Base-by-base conservation (phyloP, 2,797 vertebrate genomes). In the Eospalax fontanierii region DNA sequence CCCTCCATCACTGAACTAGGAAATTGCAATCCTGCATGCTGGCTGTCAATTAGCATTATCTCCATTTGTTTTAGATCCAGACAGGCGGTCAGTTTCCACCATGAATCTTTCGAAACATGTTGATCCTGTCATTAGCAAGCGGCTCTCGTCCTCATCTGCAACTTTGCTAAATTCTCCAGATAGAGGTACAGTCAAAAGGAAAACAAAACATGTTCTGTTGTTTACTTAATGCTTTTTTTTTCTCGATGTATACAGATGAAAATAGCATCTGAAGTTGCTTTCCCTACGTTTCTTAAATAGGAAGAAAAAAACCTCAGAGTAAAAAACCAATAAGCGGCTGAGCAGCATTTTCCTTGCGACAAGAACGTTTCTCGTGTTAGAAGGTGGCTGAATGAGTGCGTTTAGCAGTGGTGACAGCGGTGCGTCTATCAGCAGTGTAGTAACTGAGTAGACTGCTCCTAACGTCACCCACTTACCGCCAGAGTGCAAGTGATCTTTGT, bases 81-180 rank as follows among this genome's bases (percentile, higher is more conserved):
- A 99, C 98, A 99, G 99, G 98, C 98, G 99, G 80, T 99, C 99
- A 95, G 99, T 99, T 98, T 99, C 99, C 98, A 99, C 99, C 94
- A 99, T 99, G 99, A 99, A 99, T 98, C 99, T 99, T 98, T 99
- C 99, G 98, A 99, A 99, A 99, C 99, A 99, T 97, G 98, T 99
- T 96, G 99, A 99, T 98, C 99, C 99, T 82, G 98, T 99, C 98
- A 99, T 99, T 98, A 99, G 98, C 98, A 99, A 99, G 99, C 99
- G 99, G 98, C 99, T 99, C 97, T 99, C 99, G 95, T 99, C 98
- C 71, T 99, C 99, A 97, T 99, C 99, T 95, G 99, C 99, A 98
- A 99, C 99, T 96, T 99, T 99, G 98, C 98, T 99, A 97, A 99
- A 99, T 99, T 99, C 99, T 98, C 99, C 99, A 98, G 99, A 99